These are phyloP conservation scores for Parnassius smintheus DNA, from an alignment of 2,888 invertebrate genomes.

Conservation along the genomic window DNA sequence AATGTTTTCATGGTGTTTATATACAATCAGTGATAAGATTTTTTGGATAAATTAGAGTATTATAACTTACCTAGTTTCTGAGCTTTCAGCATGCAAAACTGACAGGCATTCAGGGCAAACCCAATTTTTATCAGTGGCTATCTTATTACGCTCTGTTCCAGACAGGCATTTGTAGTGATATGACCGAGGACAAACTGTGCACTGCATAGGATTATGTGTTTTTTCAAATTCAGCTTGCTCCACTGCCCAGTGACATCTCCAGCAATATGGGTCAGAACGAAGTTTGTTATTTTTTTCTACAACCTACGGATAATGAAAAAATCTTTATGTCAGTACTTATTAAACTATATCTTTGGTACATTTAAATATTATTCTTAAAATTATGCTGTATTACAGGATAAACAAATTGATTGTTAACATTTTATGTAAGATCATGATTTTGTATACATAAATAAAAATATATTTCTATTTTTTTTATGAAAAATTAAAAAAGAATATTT, in stretches of 20 bases:
- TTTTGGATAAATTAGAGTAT: too few relatives aligned
- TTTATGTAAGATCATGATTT: too few relatives aligned
- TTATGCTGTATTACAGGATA: too few relatives aligned
- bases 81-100: slow-evolving; percentile 86
- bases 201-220: slow-evolving; percentile 73
- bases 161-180: slow-evolving; percentile 91
- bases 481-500: too few relatives aligned
- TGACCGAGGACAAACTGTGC: slow-evolving; percentile 91
- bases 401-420: too few relatives aligned
- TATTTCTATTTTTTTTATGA: too few relatives aligned
- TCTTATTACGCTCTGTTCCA: slow-evolving; percentile 70
- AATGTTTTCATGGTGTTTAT: too few relatives aligned
- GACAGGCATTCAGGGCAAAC: slow-evolving; percentile 93
- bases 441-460: too few relatives aligned
- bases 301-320: slow-evolving; percentile 35
- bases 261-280: slow-evolving; percentile 90
- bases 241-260: slow-evolving; percentile 92
- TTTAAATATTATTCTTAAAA: too few relatives aligned
- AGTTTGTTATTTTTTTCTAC: slow-evolving; percentile 47
- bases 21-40: too few relatives aligned
- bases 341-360: too few relatives aligned
- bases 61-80: slow-evolving; percentile 82
- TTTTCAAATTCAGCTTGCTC: slow-evolving; percentile 69
- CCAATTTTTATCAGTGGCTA: slow-evolving; percentile 79
- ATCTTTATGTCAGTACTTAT: not conserved